A percentile compares a stretch with the other conserved stretches of the same genome.
These are phyloP conservation scores for Enchytraeus crypticus DNA, from an alignment of 2,888 invertebrate species.

Conservation along the genomic window DNA sequence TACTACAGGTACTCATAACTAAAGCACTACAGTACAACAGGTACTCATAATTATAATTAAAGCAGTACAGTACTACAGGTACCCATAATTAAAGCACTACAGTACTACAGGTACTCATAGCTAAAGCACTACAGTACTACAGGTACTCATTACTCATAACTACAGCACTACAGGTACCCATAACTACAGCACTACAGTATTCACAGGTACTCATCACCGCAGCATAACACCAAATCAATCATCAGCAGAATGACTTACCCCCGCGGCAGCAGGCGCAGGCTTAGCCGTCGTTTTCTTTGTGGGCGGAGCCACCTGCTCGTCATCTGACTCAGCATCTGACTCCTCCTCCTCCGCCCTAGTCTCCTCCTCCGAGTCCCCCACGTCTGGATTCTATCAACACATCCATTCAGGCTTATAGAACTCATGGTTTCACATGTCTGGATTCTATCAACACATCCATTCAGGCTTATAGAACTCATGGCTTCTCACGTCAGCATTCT, in stretches of 20 bases:
- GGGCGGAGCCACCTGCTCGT: not conserved
- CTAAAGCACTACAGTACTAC: too few relatives aligned
- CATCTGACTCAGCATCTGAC: conserved; percentile 25
- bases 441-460: not conserved
- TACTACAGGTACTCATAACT: not conserved
- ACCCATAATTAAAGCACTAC: too few relatives aligned
- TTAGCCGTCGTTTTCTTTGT: not conserved
- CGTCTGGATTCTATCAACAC: not conserved
- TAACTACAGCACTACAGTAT: too few relatives aligned
- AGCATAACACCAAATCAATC: not conserved
- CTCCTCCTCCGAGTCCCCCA: conserved; percentile 15
- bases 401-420: too few relatives aligned
- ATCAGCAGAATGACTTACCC: not conserved
- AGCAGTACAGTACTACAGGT: not conserved
- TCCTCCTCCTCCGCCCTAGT: conserved; percentile 26
- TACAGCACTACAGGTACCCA: too few relatives aligned
- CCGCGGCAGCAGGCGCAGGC: not conserved
- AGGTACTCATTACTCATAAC: too few relatives aligned
- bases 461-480: too few relatives aligned
- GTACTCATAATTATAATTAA: not conserved
- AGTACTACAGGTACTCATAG: not conserved
- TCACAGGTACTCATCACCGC: too few relatives aligned
- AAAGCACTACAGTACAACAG: not conserved
- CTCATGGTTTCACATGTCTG: conserved; percentile 12
- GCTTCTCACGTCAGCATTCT: conserved; percentile 9